These are phyloP conservation scores for Bradypus variegatus DNA, from an alignment of 2,797 vertebrate genomes.

Conservation along the genomic window DNA sequence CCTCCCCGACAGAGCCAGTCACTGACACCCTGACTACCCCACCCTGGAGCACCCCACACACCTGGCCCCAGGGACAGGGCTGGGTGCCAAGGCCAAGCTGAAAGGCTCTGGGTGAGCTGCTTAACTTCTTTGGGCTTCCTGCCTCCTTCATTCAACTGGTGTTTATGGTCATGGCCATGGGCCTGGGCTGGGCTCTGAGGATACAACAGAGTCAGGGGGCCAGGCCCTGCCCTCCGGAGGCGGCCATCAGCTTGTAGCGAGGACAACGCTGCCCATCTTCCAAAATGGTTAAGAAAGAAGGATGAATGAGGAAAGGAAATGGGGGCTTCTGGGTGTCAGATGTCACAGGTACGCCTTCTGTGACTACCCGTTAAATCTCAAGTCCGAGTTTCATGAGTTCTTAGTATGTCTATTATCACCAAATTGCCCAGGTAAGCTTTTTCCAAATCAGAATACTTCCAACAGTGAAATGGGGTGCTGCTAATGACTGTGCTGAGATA, in stretches of 20 bases:
- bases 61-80: neutral
- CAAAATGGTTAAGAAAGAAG: accelerated
- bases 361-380: neutral
- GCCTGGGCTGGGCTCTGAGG: neutral
- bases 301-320: neutral
- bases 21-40: neutral
- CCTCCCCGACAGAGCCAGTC: neutral
- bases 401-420: neutral
- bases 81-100: neutral
- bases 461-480: accelerated
- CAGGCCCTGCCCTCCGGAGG: neutral
- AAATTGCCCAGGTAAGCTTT: accelerated
- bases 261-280: accelerated
- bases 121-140: neutral
- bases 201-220: accelerated
- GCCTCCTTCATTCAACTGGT: neutral
- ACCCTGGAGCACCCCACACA: neutral
- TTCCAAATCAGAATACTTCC: accelerated
- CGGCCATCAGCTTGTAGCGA: accelerated
- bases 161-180: accelerated
- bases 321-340: neutral
- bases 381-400: accelerated
- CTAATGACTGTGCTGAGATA: too few species aligned
- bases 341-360: accelerated
- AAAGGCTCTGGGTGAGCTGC: neutral